phyloP scores from a whole-genome alignment of 2,888 invertebrate species.

The Orthonychiurus folsomi region DNA sequence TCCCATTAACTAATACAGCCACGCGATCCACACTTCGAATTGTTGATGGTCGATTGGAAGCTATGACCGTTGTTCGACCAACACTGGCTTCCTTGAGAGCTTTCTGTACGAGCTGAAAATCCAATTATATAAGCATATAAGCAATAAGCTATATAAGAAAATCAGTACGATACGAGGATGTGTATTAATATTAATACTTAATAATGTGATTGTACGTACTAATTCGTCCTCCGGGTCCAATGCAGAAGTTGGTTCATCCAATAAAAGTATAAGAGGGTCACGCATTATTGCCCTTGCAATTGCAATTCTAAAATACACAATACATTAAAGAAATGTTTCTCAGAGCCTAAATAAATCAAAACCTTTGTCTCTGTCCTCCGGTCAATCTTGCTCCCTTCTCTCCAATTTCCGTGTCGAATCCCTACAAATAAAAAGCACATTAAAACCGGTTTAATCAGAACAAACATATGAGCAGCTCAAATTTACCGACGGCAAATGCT shows the following conservation, averaged over 20 bases:
- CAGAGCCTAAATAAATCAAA: no score
- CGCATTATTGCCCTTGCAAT: conserved; percentile 1
- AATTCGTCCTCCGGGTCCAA: conserved; percentile 3
- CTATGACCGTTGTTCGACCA: conserved; percentile 2
- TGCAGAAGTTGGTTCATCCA: conserved; percentile 3
- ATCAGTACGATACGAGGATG: not conserved
- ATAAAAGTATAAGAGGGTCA: not conserved
- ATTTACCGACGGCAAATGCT: conserved; percentile 43
- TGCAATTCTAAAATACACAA: no score
- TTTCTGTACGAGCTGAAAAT: conserved; percentile 8
- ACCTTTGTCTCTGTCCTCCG: conserved; percentile 29
- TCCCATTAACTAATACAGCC: conserved; percentile 6
- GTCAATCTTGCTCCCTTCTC: conserved; percentile 62
- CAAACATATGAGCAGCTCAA: not conserved
- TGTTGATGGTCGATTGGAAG: conserved; percentile 5
- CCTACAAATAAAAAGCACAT: conserved; percentile 46
- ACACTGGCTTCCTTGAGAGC: conserved; percentile 3
- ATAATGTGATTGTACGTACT: no score
- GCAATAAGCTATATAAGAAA: conserved; percentile 3
- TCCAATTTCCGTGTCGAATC: conserved; percentile 70
- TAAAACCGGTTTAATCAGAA: not conserved
- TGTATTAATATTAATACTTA: no score
- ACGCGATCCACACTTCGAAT: conserved; percentile 1
- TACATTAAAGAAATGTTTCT: no score
- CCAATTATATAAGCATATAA: no score